Base-by-base conservation (phyloP, 2,888 invertebrate species). In the Sesamia inferens region DNA sequence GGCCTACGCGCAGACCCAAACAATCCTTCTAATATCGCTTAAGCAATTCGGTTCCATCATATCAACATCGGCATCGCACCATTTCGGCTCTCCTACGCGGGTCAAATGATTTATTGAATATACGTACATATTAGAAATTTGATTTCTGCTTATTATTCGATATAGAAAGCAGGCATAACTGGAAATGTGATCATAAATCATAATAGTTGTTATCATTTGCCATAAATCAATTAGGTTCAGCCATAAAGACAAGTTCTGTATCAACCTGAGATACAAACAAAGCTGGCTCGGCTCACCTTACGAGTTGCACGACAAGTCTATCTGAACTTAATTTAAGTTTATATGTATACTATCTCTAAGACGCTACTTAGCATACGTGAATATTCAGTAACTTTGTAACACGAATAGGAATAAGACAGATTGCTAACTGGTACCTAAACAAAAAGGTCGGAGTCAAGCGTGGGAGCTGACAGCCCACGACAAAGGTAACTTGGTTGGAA, bases 401-500 rank as follows among this genome's bases (percentile, higher is more conserved):
- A 88, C 72, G 79, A 90, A 89, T 91, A 88, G 85, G 88, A 90
- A 88, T 89, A 87, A 91, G 90, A 89, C 86, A 85, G 87, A 91
- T 92, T 92, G 89, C 90, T 90, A 87, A 89, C 89, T 88, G 87
- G 88, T 85, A 85, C 82, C 81, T 88, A 88, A 89, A 93, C 91
- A 91, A 92, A 92, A 93, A 93, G 93, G 91, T 93, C 89, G 90
- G 80, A 89, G 88, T 88, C 85, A 85, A 88, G 92, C 93, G 94
- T 94, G 93, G 94, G 94, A 92, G 92, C 88, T 86, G 79, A 77
- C 92, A 89, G 85, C 94, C 92, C 90, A 93, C 92, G 86, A 85
- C 87, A 88, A 89, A 92, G 90, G 91, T 92, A 90, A 92, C 91
- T 92, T 91, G 89, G 89, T 89, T 91, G 89, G 89, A 93, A 93